Percentiles rank a stretch among this genome's conserved stretches.
phyloP scores from a whole-genome alignment of 2,888 invertebrate species.

The Dichetophora obliterata region DNA sequence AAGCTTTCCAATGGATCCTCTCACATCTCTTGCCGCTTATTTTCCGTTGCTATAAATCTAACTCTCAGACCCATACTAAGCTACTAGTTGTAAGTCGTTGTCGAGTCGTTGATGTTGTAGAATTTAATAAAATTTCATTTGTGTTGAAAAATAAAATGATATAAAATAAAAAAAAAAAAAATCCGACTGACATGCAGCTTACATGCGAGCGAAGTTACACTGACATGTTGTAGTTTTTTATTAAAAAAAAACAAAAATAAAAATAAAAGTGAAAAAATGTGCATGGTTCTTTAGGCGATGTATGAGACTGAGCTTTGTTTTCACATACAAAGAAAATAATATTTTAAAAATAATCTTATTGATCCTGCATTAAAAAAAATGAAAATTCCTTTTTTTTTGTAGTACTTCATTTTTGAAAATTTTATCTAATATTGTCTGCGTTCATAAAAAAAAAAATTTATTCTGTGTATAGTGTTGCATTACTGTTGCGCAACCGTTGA shows the following conservation, averaged over 20 bases:
- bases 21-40: neutral
- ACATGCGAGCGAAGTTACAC: slow-evolving; percentile 14
- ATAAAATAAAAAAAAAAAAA: neutral
- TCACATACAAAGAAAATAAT: too few relatives aligned
- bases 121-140: slow-evolving; percentile 21
- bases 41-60: too few relatives aligned
- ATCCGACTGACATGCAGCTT: neutral
- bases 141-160: neutral
- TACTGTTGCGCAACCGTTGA: too few relatives aligned
- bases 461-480: too few relatives aligned
- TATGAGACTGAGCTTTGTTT: too few relatives aligned
- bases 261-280: neutral
- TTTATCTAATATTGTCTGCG: too few relatives aligned
- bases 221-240: slow-evolving; percentile 1
- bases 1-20: neutral
- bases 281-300: too few relatives aligned
- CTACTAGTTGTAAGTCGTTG: neutral
- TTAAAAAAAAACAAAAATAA: neutral
- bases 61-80: neutral
- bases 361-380: too few relatives aligned
- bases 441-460: too few relatives aligned
- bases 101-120: slow-evolving; percentile 6
- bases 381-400: too few relatives aligned
- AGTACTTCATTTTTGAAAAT: too few relatives aligned
- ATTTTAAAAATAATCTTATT: too few relatives aligned